These are phyloP conservation scores for Nephrotoma appendiculata DNA, from an alignment of 2,888 invertebrate species.

Conservation along the genomic window DNA sequence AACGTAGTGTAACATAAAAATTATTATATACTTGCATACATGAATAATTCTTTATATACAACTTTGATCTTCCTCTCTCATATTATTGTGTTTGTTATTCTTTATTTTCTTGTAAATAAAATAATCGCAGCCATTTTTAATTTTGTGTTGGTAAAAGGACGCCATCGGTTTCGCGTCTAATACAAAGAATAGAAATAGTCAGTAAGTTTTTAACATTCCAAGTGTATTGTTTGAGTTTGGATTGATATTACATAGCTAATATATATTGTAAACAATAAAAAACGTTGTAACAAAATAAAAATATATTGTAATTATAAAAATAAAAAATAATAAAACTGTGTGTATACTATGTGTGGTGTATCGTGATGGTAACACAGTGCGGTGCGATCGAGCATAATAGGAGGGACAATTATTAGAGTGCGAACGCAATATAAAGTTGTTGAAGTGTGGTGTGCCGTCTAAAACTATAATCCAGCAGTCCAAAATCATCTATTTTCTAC, in stretches of 20 bases:
- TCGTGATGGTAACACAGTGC: no score
- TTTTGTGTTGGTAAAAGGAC: slow-evolving; percentile 10
- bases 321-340: no score
- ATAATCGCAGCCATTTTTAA: slow-evolving; percentile 5
- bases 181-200: slow-evolving; percentile 5
- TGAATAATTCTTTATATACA: not conserved
- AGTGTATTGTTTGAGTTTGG: slow-evolving; percentile 9
- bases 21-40: not conserved
- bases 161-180: slow-evolving; percentile 10
- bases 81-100: not conserved
- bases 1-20: not conserved
- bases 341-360: no score
- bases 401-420: no score
- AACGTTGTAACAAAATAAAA: no score
- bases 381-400: no score
- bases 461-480: no score
- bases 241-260: not conserved
- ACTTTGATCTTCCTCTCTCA: not conserved
- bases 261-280: no score
- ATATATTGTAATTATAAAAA: no score
- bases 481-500: no score
- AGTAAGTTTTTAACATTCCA: slow-evolving; percentile 11
- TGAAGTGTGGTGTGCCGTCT: no score
- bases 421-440: no score
- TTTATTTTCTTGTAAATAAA: not conserved